Evolutionary conservation across 1,140 invertebrate species (phyloP).

Genomic region (Caerostris darwini): DNA sequence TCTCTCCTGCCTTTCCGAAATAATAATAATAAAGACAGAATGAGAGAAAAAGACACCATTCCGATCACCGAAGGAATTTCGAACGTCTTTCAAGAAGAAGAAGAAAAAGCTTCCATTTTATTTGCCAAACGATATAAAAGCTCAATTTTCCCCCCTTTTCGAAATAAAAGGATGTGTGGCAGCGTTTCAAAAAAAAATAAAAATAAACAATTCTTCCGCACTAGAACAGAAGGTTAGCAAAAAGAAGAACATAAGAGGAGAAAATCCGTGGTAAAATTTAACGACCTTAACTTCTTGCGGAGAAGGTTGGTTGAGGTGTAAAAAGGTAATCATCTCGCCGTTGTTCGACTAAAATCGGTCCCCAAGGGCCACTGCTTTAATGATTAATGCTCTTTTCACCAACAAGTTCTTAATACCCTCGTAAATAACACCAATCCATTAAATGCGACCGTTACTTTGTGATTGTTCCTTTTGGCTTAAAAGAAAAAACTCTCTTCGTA

Average conservation of each 20-base stretch:
- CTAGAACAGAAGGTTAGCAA: not conserved
- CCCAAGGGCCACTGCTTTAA: not conserved
- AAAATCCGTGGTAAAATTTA: conserved; percentile 26
- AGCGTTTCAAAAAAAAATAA: not conserved
- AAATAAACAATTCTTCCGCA: not conserved
- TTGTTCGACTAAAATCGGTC: not conserved
- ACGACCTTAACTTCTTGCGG: not conserved
- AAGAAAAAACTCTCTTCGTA: too few relatives aligned
- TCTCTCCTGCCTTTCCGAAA: not conserved
- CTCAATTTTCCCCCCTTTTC: not conserved
- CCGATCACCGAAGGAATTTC: conserved; percentile 1
- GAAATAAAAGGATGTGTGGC: not conserved
- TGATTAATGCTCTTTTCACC: not conserved
- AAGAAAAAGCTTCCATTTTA: conserved; percentile 48
- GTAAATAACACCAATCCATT: conserved; percentile 21
- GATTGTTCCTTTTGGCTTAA: not conserved
- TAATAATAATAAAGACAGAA: not conserved
- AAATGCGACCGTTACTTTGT: conserved; percentile 3
- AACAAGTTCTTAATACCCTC: not conserved
- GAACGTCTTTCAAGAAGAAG: not conserved
- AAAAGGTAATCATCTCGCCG: conserved; percentile 4
- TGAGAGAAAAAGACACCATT: not conserved
- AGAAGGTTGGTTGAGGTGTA: not conserved
- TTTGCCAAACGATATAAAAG: conserved; percentile 60
- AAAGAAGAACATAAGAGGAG: not conserved